Percentiles rank a stretch among this genome's conserved stretches.
Evolutionary conservation across 2,113 vertebrate species (phyloP).

Genomic region (Lota lota): DNA sequence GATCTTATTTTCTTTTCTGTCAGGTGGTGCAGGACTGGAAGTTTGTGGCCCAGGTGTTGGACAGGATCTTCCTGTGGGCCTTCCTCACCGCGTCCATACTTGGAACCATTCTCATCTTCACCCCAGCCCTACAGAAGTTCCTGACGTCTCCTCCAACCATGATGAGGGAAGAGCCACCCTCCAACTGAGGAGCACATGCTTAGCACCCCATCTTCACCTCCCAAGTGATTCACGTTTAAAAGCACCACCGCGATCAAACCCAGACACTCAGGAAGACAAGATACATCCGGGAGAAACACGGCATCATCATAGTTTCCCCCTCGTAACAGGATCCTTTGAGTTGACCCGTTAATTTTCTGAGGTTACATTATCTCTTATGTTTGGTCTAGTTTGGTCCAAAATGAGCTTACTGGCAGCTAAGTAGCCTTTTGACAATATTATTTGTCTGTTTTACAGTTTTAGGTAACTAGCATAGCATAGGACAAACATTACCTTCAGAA

Average conservation of each 20-base stretch:
- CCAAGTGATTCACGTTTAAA: slow-evolving; percentile 1
- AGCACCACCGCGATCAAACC: background rate
- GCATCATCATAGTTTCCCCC: too few species aligned
- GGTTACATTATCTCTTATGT: too few species aligned
- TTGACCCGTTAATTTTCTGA: too few species aligned
- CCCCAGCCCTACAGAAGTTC: slow-evolving; percentile 86
- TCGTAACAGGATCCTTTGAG: too few species aligned
- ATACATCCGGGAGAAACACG: background rate
- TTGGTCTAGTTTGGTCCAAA: too few species aligned
- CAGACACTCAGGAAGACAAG: slow-evolving; percentile 15
- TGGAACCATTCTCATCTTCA: slow-evolving; percentile 93
- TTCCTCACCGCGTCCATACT: slow-evolving; percentile 84
- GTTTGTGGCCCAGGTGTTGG: slow-evolving; percentile 93
- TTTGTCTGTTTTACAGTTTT: too few species aligned
- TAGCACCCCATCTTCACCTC: background rate
- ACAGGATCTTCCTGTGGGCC: slow-evolving; percentile 93
- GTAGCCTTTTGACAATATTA: too few species aligned
- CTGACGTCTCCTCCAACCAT: slow-evolving; percentile 62
- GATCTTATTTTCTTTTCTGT: background rate
- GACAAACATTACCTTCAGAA: too few species aligned
- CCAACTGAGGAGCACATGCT: slow-evolving; percentile 16
- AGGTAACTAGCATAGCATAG: too few species aligned
- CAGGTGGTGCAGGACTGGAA: slow-evolving; percentile 98
- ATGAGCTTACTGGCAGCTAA: too few species aligned
- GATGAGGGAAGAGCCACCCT: slow-evolving; percentile 44